These are phyloP conservation scores for Eonycteris spelaea DNA, from an alignment of 2,113 vertebrate species.

Conservation along the genomic window DNA sequence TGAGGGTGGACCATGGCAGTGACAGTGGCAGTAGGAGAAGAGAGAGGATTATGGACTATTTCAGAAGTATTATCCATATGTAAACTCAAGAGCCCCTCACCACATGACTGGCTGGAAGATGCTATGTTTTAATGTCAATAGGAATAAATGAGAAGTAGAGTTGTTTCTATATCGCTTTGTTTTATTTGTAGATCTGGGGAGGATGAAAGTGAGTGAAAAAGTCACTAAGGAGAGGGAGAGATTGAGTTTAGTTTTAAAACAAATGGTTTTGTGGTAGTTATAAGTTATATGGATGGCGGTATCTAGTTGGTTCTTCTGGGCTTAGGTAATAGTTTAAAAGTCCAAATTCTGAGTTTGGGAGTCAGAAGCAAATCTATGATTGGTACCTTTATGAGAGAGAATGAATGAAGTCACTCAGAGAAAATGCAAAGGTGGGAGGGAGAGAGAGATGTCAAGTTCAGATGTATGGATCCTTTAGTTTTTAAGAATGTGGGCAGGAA, in stretches of 20 bases:
- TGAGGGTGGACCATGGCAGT: fast-evolving
- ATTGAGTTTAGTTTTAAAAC: not conserved
- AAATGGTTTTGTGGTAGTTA: not conserved
- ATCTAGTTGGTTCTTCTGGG: not conserved
- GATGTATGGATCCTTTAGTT: not conserved
- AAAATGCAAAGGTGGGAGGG: not conserved
- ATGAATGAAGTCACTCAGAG: not conserved
- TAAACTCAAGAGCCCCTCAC: not conserved
- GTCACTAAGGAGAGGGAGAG: not conserved
- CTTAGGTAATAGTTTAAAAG: not conserved
- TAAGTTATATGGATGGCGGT: not conserved
- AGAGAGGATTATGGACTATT: too few species aligned
- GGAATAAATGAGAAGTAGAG: not conserved
- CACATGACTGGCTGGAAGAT: fast-evolving
- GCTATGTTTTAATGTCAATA: not conserved
- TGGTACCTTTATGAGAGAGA: not conserved
- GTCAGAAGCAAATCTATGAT: not conserved
- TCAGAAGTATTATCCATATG: fast-evolving
- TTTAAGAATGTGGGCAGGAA: not conserved
- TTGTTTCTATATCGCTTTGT: not conserved
- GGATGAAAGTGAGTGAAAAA: not conserved
- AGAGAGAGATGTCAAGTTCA: not conserved
- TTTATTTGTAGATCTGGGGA: not conserved
- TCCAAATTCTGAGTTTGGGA: not conserved
- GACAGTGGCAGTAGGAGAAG: fast-evolving